Evolutionary conservation across 2,113 vertebrate species (phyloP), one percentile per base, ranked within the genome.

Genomic region (Eidolon helvum): DNA sequence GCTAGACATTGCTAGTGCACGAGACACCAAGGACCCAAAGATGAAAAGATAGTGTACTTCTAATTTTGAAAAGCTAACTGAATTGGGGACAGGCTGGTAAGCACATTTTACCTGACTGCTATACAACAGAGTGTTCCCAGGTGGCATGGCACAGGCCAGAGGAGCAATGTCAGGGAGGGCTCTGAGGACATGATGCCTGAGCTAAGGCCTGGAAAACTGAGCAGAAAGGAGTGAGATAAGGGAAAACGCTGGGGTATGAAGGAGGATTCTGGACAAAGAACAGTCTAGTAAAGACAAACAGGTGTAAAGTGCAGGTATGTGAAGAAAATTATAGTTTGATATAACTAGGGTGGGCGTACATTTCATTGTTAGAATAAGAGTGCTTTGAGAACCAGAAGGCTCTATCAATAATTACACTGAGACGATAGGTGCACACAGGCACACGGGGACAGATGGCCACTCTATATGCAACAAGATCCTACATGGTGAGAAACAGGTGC

Each of bases 71-170:
- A 74, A 78, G 84, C 45, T 21, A 24, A 33, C 45, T 40, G 33
- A 68, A 57, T 1, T 53, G n/a, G 53, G 50, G n/a, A 74, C 50
- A 74, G 45, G 59, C 40, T 0, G 21, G 40, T 55, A 79, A 87
- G 63, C 50, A 28, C 10, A 38, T 45, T 71, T 35, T 91, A 22
- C 59, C 2, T 6, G 84, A 30, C n/a, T 45, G 38, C 1, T 33
- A 15, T 43, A n/a, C 1, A 26, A 65, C 10, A 33, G 11, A n/a
- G 45, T 0, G 10, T 1, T 0, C 53, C 53, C 24, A 28, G 8
- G 43, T 22, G 7, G 33, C 5, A 1, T 14, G 80, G 75, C 38
- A 18, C 9, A 26, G 19, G 57, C 40, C 40, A 45, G 18, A 40
- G 63, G 33, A 43, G 43, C 18, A 12, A 55, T 0, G 10, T 6